These are phyloP conservation scores for Mimas tiliae DNA, from an alignment of 2,888 invertebrate genomes.

Conservation along the genomic window DNA sequence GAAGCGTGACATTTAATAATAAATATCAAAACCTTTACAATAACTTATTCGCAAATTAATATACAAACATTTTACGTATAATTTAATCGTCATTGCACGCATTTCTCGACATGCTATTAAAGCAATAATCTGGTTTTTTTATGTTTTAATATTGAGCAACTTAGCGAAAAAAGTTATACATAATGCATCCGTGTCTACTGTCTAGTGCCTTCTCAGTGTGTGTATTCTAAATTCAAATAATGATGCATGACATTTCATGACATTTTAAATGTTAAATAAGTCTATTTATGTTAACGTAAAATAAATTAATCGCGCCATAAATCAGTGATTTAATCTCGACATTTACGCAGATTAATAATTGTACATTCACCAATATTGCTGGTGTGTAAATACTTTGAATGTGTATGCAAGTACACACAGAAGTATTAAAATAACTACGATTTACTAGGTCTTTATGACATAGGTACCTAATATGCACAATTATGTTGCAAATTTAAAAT, in stretches of 20 bases:
- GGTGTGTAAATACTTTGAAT: background rate
- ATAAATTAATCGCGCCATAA: background rate
- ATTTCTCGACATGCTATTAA: no score
- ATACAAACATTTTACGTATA: background rate
- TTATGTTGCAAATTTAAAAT: background rate
- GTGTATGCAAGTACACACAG: background rate
- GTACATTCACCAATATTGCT: background rate
- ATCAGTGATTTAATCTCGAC: no score
- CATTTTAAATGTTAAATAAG: background rate
- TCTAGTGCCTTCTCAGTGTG: no score
- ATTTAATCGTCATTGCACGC: background rate
- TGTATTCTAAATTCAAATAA: background rate
- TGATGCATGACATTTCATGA: background rate
- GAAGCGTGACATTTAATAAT: constrained; percentile 15
- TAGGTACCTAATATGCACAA: no score
- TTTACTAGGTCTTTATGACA: background rate
- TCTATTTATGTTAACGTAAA: background rate
- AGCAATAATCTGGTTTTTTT: no score
- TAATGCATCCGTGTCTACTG: no score
- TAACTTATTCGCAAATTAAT: constrained; percentile 17
- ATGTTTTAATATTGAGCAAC: no score
- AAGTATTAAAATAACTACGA: background rate
- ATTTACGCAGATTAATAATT: background rate
- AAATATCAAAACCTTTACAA: constrained; percentile 3
- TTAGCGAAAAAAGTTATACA: background rate